phyloP scores from a whole-genome alignment of 2,888 invertebrate genomes.

The Fragum sueziense region DNA sequence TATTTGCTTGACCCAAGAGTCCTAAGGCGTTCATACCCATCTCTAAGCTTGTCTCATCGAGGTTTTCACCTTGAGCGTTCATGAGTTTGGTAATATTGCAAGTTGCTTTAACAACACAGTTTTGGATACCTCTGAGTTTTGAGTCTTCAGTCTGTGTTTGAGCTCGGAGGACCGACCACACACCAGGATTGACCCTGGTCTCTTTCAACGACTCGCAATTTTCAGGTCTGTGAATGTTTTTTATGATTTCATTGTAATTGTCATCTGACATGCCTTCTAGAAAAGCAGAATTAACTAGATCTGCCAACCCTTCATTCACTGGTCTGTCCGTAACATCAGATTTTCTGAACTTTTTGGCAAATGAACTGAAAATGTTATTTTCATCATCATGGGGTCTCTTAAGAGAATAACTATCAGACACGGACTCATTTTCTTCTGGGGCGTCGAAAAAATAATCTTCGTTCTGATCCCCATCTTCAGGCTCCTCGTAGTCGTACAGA shows the following conservation, averaged over 20 bases:
- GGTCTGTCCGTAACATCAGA: slow-evolving; percentile 15
- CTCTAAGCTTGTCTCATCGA: not conserved
- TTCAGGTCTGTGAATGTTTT: slow-evolving; percentile 24
- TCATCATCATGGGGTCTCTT: not conserved
- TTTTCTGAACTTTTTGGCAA: slow-evolving; percentile 28
- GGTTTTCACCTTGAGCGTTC: slow-evolving; percentile 6
- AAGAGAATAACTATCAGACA: not conserved
- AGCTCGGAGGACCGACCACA: slow-evolving; percentile 25
- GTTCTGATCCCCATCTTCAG: not conserved
- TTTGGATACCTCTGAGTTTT: slow-evolving; percentile 35
- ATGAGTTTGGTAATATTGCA: slow-evolving; percentile 32
- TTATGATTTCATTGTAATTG: slow-evolving; percentile 8
- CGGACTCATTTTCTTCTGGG: not conserved
- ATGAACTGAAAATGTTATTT: slow-evolving; percentile 20
- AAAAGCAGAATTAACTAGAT: slow-evolving; percentile 31
- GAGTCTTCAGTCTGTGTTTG: slow-evolving; percentile 36
- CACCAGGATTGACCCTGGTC: slow-evolving; percentile 30
- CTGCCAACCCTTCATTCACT: slow-evolving; percentile 11
- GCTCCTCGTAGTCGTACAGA: slow-evolving; percentile 15
- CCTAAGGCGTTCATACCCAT: slow-evolving; percentile 24
- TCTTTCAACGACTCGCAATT: slow-evolving; percentile 28
- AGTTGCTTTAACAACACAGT: slow-evolving; percentile 45
- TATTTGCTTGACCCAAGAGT: slow-evolving; percentile 32
- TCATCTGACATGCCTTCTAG: slow-evolving; percentile 35
- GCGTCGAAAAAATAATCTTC: not conserved